phyloP scores from a whole-genome alignment of 2,113 vertebrate species.

The Psittacara wagleri region DNA sequence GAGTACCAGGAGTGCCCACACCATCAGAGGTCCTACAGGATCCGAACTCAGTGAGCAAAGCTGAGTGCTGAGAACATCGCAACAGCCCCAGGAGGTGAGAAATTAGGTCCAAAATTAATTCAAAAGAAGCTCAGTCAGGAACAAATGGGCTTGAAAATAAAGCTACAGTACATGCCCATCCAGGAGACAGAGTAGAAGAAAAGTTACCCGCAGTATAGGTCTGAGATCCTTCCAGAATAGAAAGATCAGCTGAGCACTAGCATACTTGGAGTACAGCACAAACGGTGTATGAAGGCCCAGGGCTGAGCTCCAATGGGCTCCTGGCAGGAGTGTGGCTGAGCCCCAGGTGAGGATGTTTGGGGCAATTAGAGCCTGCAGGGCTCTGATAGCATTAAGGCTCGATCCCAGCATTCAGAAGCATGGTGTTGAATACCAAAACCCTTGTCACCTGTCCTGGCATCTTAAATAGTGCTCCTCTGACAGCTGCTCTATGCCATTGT shows the following conservation, averaged over 20 bases:
- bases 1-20: neutral
- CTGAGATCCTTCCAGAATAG: neutral
- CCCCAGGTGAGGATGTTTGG: accelerated
- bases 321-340: neutral
- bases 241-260: accelerated
- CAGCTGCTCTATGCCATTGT: accelerated
- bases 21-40: neutral
- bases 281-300: accelerated
- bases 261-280: neutral
- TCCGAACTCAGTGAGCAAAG: neutral
- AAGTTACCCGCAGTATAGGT: accelerated
- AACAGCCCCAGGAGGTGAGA: neutral
- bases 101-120: no score
- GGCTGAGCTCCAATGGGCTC: neutral
- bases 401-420: neutral
- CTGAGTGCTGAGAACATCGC: neutral
- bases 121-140: no score
- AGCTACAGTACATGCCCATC: neutral
- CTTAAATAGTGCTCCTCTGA: neutral
- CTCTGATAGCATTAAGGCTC: neutral
- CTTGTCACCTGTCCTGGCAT: neutral
- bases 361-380: neutral
- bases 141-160: neutral
- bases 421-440: accelerated
- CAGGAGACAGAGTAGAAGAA: neutral